Conservation (phyloP, 1,140 invertebrate genomes). For the Panonychus citri region DNA sequence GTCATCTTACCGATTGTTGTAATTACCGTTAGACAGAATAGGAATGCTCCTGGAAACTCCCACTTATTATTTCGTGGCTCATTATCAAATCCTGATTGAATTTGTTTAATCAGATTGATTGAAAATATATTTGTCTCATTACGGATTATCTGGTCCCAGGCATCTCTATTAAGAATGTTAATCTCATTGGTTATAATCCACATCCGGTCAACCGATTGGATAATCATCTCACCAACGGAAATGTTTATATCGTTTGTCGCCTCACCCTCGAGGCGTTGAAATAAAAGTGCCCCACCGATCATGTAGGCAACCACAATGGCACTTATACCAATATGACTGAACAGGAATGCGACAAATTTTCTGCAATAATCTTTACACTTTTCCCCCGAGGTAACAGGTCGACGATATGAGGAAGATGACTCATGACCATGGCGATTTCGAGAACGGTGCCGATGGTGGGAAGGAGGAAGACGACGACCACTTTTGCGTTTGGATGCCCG, state of each 20-base stretch:
- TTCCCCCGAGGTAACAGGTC: background rate
- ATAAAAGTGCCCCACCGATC: slow-evolving; percentile 75
- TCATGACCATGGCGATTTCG: no score
- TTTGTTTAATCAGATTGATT: background rate
- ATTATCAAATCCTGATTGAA: background rate
- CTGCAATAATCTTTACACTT: slow-evolving; percentile 16
- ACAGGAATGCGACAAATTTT: slow-evolving; percentile 32
- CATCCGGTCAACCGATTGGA: background rate
- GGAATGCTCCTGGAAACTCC: slow-evolving; percentile 70
- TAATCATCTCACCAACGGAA: background rate
- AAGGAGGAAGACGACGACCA: no score
- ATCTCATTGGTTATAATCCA: background rate
- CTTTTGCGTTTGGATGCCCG: no score
- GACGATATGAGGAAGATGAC: background rate
- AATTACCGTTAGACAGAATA: slow-evolving; percentile 92
- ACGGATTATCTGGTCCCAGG: background rate
- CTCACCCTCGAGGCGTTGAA: slow-evolving; percentile 34
- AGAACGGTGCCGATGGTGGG: no score
- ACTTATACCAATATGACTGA: slow-evolving; percentile 66
- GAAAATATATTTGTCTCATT: background rate
- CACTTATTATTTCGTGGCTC: slow-evolving; percentile 36
- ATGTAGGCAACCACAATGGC: slow-evolving; percentile 82
- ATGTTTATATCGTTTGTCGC: background rate
- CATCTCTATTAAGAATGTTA: background rate
- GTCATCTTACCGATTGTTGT: slow-evolving; percentile 65